These are phyloP conservation scores for Pseudopodoces humilis DNA, from an alignment of 2,113 vertebrate species.

Conservation along the genomic window DNA sequence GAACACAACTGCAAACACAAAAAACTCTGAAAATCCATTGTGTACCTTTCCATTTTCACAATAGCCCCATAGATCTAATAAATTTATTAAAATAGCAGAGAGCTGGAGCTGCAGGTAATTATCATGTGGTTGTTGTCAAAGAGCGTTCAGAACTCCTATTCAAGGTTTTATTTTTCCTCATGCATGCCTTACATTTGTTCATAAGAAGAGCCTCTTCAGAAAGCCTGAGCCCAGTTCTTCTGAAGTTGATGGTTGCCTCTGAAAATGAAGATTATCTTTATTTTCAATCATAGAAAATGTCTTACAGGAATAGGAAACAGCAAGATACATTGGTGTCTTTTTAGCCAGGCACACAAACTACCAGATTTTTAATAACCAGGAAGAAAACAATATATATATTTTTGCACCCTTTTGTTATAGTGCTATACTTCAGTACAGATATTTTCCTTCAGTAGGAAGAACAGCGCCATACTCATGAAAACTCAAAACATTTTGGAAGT, in stretches of 20 bases:
- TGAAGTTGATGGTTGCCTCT: not conserved
- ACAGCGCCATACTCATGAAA: not conserved
- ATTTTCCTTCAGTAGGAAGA: not conserved
- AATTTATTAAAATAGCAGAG: not conserved
- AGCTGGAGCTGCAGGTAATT: not conserved
- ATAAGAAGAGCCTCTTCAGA: not conserved
- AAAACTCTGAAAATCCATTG: not conserved
- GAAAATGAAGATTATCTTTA: not conserved
- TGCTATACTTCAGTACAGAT: not conserved
- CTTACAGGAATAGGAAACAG: not conserved
- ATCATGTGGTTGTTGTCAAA: not conserved
- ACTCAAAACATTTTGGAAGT: not conserved
- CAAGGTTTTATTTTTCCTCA: not conserved
- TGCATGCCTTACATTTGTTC: not conserved
- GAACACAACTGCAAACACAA: not conserved
- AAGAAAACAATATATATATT: not conserved
- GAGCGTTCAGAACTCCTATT: not conserved
- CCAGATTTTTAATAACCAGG: not conserved
- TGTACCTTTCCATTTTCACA: not conserved
- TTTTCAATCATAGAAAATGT: not conserved
- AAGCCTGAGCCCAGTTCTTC: not conserved
- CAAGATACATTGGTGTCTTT: not conserved
- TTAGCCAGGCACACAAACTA: not conserved
- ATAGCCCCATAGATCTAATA: not conserved
- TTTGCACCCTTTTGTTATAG: not conserved